Evolutionary conservation across 1,140 invertebrate genomes (phyloP), one percentile per base, ranked within the genome.

Genomic region (Bombus pyrosoma): DNA sequence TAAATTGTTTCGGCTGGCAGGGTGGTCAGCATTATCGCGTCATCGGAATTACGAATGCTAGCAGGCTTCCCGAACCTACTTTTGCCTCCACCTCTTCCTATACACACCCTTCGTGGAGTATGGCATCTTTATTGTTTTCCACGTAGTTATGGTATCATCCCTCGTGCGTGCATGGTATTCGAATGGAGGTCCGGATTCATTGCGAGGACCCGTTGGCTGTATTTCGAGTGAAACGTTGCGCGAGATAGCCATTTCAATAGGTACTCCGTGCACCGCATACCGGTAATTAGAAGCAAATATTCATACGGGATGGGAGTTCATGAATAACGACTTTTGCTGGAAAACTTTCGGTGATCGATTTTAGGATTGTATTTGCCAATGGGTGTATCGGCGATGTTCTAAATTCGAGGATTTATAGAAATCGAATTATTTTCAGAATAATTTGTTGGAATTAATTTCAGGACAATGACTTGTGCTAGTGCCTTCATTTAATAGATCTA

Each of bases 11-110:
- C 84, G 87, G 91, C 83, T 87, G 87, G 87, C 86, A 90, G 86
- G 83, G 80, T 88, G 92, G 91, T 93, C 89, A 90, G 91, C 87
- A 92, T 93, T 93, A 93, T 93, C 92, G 92, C 87, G 89, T 92
- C 90, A 93, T 93, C 92, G 87, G 88, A 88, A 92, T 92, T 91
- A 92, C 92, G 91, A 92, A 89, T 91, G 88, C 81, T 57, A 68
- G 76, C 22, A 32, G 57, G 32, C 43, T 62, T 71, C 43, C n/a
- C 43, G 15, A 39, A 80, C 83, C 77, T 82, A 86, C 32, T 41
- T 32, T 72, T 88, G 37, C 66, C n/a, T 66, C 59, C 59, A 13
- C 66, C 28, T 68, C 81, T 62, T 78, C 66, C 47, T 71, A 68
- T 74, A 64, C 71, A 53, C 83, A 47, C 79, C 66, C 83, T 75